Evolutionary conservation across 2,797 vertebrate genomes (phyloP), one percentile per base, ranked within the genome.

Genomic region (Loriculus beryllinus): DNA sequence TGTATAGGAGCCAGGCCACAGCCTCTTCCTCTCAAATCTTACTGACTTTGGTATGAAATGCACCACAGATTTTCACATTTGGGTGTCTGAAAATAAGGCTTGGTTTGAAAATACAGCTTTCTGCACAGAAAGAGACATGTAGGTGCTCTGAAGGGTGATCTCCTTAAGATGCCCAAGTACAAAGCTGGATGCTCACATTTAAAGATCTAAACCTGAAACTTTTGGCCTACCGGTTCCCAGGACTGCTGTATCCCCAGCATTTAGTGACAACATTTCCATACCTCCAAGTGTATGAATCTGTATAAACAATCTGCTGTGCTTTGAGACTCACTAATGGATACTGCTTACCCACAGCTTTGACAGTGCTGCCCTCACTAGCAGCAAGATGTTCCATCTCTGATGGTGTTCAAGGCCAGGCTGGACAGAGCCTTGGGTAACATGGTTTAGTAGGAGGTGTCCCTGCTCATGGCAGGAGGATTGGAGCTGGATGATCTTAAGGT

Each of bases 1-100:
- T 0, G 0, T 19, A 49, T 9, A 54, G 56, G 20, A 93, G 49
- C 16, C 56, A 82, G 77, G 47, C 60, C 59, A 43, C 0, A 4
- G 40, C 10, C 45, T 80, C 82, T 75, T 87, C 48, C 20, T 71
- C 51, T 68, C 33, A 67, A 39, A 76, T 12, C 21, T 40, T 62
- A 48, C 29, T 43, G 40, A 48, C n/a, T 75, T 84, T 22, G 18
- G 39, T 43, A 40, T 23, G 33, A 90, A 92, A 70, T 7, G 22
- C 48, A 35, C 42, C 48, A 42, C 19, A 75, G 23, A 22, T 82
- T 82, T 84, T 68, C 59, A 67, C 21, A 5, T 67, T 51, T 70
- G 42, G 12, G 12, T 80, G 52, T 74, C 56, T 49, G 68, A 74
- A 42, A 49, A 52, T 9, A 56, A 0, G 70, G n/a, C 31, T 82